These are phyloP conservation scores for Penaeus chinensis DNA, from an alignment of 1,140 invertebrate species.

Conservation along the genomic window DNA sequence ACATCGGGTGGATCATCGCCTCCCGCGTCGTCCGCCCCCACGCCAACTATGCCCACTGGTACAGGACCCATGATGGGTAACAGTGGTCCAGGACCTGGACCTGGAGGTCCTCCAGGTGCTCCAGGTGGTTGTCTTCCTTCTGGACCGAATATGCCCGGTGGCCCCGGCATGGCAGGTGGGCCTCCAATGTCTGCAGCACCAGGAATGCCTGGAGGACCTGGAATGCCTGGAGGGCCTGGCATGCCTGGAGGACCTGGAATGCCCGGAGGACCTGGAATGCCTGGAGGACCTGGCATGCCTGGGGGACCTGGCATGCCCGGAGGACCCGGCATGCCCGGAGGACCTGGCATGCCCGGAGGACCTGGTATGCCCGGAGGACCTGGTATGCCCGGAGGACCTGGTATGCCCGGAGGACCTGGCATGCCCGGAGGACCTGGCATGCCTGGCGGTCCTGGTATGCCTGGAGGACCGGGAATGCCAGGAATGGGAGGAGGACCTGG, in stretches of 20 bases:
- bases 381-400: slow-evolving; percentile 47
- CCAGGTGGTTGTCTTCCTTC: slow-evolving; percentile 25
- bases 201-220: slow-evolving; percentile 66
- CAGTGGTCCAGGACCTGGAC: slow-evolving; percentile 23
- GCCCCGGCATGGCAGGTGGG: slow-evolving; percentile 19
- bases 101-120: slow-evolving; percentile 9
- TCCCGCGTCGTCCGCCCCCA: slow-evolving; percentile 54
- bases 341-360: slow-evolving; percentile 64
- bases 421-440: slow-evolving; percentile 59
- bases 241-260: slow-evolving; percentile 58
- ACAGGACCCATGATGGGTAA: slow-evolving; percentile 44
- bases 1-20: slow-evolving; percentile 72
- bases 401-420: slow-evolving; percentile 62
- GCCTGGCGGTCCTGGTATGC: slow-evolving; percentile 61
- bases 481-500: slow-evolving; percentile 66
- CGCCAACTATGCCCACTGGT: slow-evolving; percentile 44
- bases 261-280: slow-evolving; percentile 53
- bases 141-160: slow-evolving; percentile 63
- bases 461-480: slow-evolving; percentile 37
- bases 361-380: slow-evolving; percentile 65
- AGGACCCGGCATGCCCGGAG: slow-evolving; percentile 64
- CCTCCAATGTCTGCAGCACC: slow-evolving; percentile 5
- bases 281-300: slow-evolving; percentile 34
- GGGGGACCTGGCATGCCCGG: slow-evolving; percentile 60
- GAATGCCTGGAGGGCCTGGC: slow-evolving; percentile 28